Evolutionary conservation across 2,797 vertebrate genomes (phyloP).

Genomic region (Calcarius lapponicus): DNA sequence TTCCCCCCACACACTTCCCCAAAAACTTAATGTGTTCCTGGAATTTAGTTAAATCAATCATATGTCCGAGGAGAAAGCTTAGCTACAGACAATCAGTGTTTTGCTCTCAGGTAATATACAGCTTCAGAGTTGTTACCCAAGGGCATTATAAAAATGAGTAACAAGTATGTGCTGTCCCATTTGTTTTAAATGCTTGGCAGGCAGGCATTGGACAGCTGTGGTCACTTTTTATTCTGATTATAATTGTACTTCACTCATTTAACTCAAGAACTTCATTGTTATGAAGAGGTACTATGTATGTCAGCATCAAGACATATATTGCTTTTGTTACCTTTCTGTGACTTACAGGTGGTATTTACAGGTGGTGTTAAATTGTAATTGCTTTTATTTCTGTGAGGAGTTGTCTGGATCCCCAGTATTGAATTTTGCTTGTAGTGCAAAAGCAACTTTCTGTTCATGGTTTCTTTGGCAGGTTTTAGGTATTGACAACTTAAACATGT

Average conservation of each 20-base stretch:
- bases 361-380: not conserved
- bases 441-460: not conserved
- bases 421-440: not conserved
- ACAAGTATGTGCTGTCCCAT: not conserved
- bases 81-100: not conserved
- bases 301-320: not conserved
- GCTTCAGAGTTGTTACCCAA: not conserved
- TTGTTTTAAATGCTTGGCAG: not conserved
- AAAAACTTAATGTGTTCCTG: not conserved
- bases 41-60: not conserved
- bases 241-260: not conserved
- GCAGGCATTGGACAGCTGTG: not conserved
- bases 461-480: not conserved
- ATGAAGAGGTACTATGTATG: not conserved
- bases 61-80: not conserved
- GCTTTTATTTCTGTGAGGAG: not conserved
- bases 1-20: fast-evolving
- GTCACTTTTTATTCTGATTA: not conserved
- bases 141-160: not conserved
- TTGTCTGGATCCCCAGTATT: not conserved
- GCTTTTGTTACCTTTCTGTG: not conserved
- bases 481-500: not conserved
- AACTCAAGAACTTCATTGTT: not conserved
- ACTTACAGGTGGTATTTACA: not conserved
- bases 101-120: not conserved